Evolutionary conservation across 2,888 invertebrate genomes (phyloP).

Genomic region (Perithous albicinctus): DNA sequence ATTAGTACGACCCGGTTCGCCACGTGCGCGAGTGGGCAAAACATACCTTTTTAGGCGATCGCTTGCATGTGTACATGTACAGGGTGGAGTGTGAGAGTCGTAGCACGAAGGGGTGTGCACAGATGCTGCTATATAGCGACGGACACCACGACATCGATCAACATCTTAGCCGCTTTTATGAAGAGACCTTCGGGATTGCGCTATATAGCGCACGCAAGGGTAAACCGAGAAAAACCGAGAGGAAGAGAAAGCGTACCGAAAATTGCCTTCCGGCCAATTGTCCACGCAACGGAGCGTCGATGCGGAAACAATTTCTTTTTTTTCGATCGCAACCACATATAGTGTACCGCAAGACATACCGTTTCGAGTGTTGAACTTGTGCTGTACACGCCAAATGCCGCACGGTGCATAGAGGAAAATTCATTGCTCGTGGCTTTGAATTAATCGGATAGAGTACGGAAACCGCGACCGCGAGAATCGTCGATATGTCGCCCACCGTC

Average conservation of each 20-base stretch:
- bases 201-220: background rate
- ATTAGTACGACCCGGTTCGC: constrained; percentile 74
- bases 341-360: constrained; percentile 11
- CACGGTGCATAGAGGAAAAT: constrained; percentile 16
- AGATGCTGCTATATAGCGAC: background rate
- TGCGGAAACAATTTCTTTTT: constrained; percentile 60
- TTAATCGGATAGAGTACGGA: constrained; percentile 49
- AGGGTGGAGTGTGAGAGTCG: background rate
- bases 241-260: constrained; percentile 42
- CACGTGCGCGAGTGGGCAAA: constrained; percentile 39
- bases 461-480: constrained; percentile 46
- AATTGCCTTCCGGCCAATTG: constrained; percentile 71
- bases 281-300: constrained; percentile 66
- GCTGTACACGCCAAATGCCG: background rate
- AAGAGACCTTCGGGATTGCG: constrained; percentile 18
- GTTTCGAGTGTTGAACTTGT: constrained; percentile 41
- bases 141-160: constrained; percentile 64
- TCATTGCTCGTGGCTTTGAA: constrained; percentile 46
- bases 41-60: constrained; percentile 20
- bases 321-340: constrained; percentile 55
- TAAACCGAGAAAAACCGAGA: constrained; percentile 1
- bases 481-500: constrained; percentile 30
- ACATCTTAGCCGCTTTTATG: constrained; percentile 51
- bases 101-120: constrained; percentile 3
- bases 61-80: constrained; percentile 4